These are phyloP conservation scores for Entomyzon cyanotis DNA, from an alignment of 2,113 vertebrate species.

Conservation along the genomic window DNA sequence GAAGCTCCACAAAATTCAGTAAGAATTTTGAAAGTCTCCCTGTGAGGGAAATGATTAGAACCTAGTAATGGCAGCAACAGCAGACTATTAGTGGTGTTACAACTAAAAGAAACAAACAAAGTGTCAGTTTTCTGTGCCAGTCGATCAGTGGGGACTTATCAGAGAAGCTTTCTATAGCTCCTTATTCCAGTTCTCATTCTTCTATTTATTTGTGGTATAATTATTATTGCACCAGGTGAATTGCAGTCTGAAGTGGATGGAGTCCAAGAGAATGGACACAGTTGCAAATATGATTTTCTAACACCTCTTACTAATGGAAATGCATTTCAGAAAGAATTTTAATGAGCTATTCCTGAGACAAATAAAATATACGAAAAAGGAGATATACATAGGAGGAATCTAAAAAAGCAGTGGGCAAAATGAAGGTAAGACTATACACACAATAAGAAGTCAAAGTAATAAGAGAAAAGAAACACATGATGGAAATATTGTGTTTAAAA, in stretches of 20 bases:
- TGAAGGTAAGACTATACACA: background rate
- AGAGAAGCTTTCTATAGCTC: background rate
- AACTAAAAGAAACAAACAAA: background rate
- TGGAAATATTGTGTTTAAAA: fast-evolving
- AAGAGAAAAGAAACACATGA: background rate
- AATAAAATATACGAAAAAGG: background rate
- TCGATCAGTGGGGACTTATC: background rate
- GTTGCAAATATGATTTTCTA: background rate
- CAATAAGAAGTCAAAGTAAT: background rate
- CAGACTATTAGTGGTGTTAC: background rate
- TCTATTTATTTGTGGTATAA: background rate
- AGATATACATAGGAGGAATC: background rate
- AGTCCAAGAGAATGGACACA: background rate
- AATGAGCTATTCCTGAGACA: background rate
- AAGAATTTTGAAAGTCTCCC: background rate
- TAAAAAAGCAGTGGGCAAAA: background rate
- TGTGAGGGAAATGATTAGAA: background rate
- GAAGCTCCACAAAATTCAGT: background rate
- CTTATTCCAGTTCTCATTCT: background rate
- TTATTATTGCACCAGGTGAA: background rate
- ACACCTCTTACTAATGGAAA: background rate
- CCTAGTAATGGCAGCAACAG: background rate
- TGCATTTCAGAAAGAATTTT: background rate
- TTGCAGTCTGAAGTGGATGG: background rate
- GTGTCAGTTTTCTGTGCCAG: background rate